Evolutionary conservation across 2,113 vertebrate genomes (phyloP).

Genomic region (Thymallus thymallus): DNA sequence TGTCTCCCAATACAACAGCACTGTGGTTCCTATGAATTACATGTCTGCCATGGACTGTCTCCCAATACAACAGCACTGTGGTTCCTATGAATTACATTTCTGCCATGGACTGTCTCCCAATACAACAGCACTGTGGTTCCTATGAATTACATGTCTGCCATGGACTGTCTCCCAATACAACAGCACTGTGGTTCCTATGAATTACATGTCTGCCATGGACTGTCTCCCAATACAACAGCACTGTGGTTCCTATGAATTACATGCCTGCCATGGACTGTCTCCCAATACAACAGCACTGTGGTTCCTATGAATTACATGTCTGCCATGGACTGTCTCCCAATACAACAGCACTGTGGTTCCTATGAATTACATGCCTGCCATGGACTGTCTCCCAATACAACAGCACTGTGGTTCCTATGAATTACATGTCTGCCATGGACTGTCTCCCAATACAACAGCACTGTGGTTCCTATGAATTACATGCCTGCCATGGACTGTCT

Average conservation of each 20-base stretch:
- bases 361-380: constrained; percentile 43
- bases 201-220: constrained; percentile 40
- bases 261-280: constrained; percentile 40
- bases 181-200: constrained; percentile 52
- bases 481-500: constrained; percentile 40
- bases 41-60: constrained; percentile 41
- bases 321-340: constrained; percentile 27
- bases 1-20: constrained; percentile 36
- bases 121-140: constrained; percentile 45
- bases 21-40: no score
- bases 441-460: constrained; percentile 36
- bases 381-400: constrained; percentile 29
- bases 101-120: constrained; percentile 27
- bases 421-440: constrained; percentile 40
- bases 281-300: constrained; percentile 35
- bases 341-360: constrained; percentile 45
- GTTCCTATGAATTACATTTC: no score
- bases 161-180: constrained; percentile 29
- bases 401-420: constrained; percentile 52
- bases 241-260: no score
- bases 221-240: constrained; percentile 36
- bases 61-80: constrained; percentile 35
- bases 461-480: no score
- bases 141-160: constrained; percentile 44
- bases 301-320: no score